These are phyloP conservation scores for Neogale vison DNA, from an alignment of 2,113 vertebrate genomes.

Conservation along the genomic window DNA sequence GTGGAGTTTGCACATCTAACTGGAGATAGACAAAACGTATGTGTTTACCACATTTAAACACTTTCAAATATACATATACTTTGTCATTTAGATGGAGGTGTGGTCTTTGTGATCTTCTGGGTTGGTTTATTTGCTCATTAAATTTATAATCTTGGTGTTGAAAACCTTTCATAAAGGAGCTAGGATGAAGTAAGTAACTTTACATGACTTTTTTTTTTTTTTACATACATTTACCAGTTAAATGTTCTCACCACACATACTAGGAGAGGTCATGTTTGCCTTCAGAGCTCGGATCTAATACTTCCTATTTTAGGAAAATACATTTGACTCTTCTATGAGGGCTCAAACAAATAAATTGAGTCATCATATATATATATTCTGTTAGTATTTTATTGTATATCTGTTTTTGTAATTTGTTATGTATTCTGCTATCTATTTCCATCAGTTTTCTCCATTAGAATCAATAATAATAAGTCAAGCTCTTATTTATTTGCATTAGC, in stretches of 20 bases:
- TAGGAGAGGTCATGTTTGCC: background rate
- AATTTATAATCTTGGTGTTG: background rate
- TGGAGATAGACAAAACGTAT: constrained; percentile 98
- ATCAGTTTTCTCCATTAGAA: background rate
- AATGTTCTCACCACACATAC: background rate
- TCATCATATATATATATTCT: background rate
- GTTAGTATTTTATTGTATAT: background rate
- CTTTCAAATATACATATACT: background rate
- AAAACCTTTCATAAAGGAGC: background rate
- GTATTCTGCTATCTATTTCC: background rate
- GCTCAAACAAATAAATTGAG: background rate
- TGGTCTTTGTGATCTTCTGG: background rate
- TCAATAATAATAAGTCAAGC: background rate
- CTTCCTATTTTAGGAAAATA: background rate
- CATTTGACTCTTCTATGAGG: background rate
- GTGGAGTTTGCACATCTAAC: constrained; percentile 99
- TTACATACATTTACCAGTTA: background rate
- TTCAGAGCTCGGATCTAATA: background rate
- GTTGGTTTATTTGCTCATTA: constrained; percentile 36
- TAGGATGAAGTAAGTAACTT: background rate
- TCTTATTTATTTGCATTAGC: background rate
- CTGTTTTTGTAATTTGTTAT: background rate
- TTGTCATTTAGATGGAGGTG: background rate
- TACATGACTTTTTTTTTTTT: background rate
- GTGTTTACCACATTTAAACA: constrained; percentile 72